Evolutionary conservation across 2,797 vertebrate species (phyloP).

Genomic region (Prionace glauca): DNA sequence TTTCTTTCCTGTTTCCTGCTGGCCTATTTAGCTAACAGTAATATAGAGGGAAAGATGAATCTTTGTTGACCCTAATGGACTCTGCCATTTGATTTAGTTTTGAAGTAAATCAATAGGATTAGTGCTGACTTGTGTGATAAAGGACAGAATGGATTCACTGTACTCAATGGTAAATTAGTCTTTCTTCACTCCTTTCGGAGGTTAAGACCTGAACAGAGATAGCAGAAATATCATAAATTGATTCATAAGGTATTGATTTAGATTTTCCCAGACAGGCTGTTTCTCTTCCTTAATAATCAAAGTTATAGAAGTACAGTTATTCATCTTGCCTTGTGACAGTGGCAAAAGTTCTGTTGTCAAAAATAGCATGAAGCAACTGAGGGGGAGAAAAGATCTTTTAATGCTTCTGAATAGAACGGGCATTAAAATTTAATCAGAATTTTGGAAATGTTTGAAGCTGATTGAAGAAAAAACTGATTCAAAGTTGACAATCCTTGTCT

Average conservation of each 20-base stretch:
- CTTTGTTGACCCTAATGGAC: conserved; percentile 33
- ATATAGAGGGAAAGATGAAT: conserved; percentile 24
- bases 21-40: conserved; percentile 24
- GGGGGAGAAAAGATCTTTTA: neutral
- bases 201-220: conserved; percentile 4
- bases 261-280: conserved; percentile 16
- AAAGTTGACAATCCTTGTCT: neutral
- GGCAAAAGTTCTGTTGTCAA: conserved; percentile 11
- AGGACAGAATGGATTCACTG: neutral
- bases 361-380: neutral
- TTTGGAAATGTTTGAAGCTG: neutral
- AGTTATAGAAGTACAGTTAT: neutral
- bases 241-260: conserved; percentile 33
- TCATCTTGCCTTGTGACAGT: neutral
- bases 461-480: neutral
- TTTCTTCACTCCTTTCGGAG: conserved; percentile 10
- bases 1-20: conserved; percentile 16
- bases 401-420: neutral
- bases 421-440: neutral
- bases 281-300: conserved; percentile 20
- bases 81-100: conserved; percentile 20
- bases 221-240: conserved; percentile 29
- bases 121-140: neutral
- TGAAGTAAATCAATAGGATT: conserved; percentile 27
- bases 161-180: neutral